These are phyloP conservation scores for Popillia japonica DNA, from an alignment of 1,140 invertebrate species.

Conservation along the genomic window DNA sequence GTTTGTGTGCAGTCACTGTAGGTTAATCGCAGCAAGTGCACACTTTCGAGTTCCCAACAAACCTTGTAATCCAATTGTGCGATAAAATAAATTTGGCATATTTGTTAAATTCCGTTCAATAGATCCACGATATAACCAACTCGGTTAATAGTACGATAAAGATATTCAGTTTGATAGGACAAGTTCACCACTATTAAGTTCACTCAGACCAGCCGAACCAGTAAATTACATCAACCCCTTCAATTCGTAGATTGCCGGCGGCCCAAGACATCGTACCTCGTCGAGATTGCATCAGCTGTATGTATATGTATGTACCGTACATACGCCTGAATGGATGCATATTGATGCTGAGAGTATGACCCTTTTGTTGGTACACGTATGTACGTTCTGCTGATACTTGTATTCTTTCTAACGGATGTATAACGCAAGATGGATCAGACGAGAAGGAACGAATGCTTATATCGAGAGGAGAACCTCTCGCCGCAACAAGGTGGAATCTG, in stretches of 20 bases:
- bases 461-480: background rate
- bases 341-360: background rate
- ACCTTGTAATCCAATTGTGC: no score
- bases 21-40: no score
- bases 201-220: slow-evolving; percentile 1
- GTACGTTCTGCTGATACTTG: background rate
- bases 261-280: background rate
- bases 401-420: no score
- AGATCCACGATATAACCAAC: background rate
- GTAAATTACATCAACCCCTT: slow-evolving; percentile 36
- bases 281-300: slow-evolving; percentile 31
- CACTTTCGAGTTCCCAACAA: no score
- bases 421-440: background rate
- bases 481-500: background rate
- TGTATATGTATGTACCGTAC: background rate
- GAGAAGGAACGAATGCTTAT: background rate
- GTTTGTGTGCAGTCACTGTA: no score
- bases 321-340: slow-evolving; percentile 13
- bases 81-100: no score
- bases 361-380: background rate
- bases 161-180: background rate
- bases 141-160: background rate
- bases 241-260: slow-evolving; percentile 25
- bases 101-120: no score
- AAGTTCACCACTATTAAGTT: slow-evolving; percentile 22